Evolutionary conservation across 2,888 invertebrate species (phyloP).

Genomic region (Parthenolecanium corni): DNA sequence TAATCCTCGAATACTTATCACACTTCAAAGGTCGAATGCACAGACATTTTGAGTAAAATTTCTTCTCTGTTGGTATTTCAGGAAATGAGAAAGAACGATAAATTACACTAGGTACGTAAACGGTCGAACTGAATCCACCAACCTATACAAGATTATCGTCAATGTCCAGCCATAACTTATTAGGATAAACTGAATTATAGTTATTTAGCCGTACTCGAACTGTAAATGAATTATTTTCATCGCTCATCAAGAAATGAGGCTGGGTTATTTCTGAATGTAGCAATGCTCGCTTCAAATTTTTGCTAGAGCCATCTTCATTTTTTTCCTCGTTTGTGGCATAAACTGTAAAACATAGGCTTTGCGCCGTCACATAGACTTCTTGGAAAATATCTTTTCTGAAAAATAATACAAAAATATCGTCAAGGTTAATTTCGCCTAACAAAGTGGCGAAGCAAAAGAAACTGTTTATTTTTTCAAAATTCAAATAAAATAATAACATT

Average conservation of each 20-base stretch:
- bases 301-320: too few relatives aligned
- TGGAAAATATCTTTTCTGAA: conserved; percentile 5
- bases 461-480: too few relatives aligned
- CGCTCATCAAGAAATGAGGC: background rate
- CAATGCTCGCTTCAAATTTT: background rate
- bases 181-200: too few relatives aligned
- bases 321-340: background rate
- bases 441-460: too few relatives aligned
- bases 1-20: conserved; percentile 13
- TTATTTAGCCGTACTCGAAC: conserved; percentile 2
- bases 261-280: background rate
- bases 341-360: background rate
- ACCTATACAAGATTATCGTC: too few relatives aligned
- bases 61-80: background rate
- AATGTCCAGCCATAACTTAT: too few relatives aligned
- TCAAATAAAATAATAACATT: too few relatives aligned
- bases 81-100: too few relatives aligned
- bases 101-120: too few relatives aligned
- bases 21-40: background rate
- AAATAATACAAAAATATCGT: too few relatives aligned
- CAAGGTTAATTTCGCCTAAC: too few relatives aligned
- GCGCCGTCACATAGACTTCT: conserved; percentile 8
- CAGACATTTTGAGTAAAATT: background rate
- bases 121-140: too few relatives aligned
- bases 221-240: conserved; percentile 7